phyloP scores from a whole-genome alignment of 2,113 vertebrate genomes.

The Cardinalis cardinalis region DNA sequence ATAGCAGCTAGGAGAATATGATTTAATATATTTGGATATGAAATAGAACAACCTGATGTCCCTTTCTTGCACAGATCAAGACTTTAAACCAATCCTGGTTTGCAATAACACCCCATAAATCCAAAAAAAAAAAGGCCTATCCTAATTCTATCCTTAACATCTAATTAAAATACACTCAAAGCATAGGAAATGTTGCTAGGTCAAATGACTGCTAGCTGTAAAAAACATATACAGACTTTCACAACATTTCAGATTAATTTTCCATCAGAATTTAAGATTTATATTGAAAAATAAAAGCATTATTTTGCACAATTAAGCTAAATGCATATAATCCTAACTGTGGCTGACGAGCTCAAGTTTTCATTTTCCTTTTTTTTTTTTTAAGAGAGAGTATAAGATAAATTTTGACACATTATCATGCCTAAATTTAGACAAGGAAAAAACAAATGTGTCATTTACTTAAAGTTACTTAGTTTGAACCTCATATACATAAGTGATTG shows the following conservation, averaged over 20 bases:
- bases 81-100: neutral
- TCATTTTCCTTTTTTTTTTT: neutral
- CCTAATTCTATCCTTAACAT: neutral
- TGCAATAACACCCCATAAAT: neutral
- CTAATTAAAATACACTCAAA: neutral
- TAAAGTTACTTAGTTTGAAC: neutral
- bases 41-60: neutral
- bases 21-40: neutral
- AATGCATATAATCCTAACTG: neutral
- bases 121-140: neutral
- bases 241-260: neutral
- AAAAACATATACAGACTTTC: neutral
- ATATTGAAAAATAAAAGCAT: neutral
- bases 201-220: neutral
- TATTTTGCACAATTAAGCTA: neutral
- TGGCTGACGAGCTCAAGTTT: fast-evolving
- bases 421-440: neutral
- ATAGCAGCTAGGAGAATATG: neutral
- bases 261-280: neutral
- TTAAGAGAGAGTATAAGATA: neutral
- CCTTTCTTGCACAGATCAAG: neutral
- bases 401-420: neutral
- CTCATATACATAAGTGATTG: fast-evolving
- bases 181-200: neutral
- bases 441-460: neutral